Base-by-base conservation (phyloP, 2,797 vertebrate genomes). In the Phrynocephalus vlangalii region DNA sequence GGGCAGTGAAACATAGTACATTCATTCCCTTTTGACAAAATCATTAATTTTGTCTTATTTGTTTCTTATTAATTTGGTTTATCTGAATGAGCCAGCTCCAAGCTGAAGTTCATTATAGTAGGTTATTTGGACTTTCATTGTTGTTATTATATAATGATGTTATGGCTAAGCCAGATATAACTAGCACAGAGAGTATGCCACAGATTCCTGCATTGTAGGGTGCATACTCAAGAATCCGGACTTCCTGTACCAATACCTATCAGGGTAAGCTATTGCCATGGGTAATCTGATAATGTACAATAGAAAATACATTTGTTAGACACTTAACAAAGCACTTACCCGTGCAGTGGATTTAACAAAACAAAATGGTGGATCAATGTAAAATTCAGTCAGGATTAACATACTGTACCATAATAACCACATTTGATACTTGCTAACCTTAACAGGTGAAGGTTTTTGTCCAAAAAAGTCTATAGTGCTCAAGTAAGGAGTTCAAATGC, bases 11-110 rank as follows among this genome's bases (percentile, higher is more conserved):
- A 85, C 18, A 0, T 83, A 82, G n/a, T 83, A 70, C 38, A 60
- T 52, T 84, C 80, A 60, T 76, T 82, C 30, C 15, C 10, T 66
- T 84, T 79, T 30, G 33, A 75, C 9, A 88, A 76, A n/a, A n/a
- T 52, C 56, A 2, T 18, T 52, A 16, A 28, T 28, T 72, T 68
- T 11, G n/a, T 56, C 26, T 20, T 15, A 3, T 73, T 18, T 26
- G 10, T n/a, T 38, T 30, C 5, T 50, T 15, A 60, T 66, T 63
- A 78, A 86, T 9, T 13, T 60, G 15, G n/a, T 79, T 85, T 68
- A 38, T 26, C n/a, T 15, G 30, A 56, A 70, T 11, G 48, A 79
- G 20, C 22, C 66, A 86, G 7, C 63, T 52, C n/a, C 63, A 85
- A 78, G 33, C 11, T 52, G 28, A 48, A 18, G 38, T 16, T 52